These are phyloP conservation scores for Stictonetta naevosa DNA, from an alignment of 2,113 vertebrate genomes.

Conservation along the genomic window DNA sequence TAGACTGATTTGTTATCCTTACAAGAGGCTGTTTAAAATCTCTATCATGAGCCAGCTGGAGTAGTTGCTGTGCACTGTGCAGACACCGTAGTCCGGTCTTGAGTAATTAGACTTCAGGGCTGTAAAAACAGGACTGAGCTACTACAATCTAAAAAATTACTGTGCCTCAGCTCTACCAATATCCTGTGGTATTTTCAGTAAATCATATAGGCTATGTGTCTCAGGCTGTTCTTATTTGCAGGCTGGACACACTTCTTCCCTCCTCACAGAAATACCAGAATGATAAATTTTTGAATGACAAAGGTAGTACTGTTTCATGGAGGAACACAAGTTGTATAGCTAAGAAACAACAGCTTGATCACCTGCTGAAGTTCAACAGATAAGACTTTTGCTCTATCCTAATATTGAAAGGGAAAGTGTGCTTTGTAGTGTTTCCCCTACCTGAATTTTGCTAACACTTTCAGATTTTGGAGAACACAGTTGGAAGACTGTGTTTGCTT, in stretches of 20 bases:
- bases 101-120: background rate
- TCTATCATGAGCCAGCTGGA: background rate
- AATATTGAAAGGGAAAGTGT: background rate
- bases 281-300: background rate
- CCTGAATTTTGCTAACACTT: background rate
- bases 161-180: background rate
- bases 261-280: background rate
- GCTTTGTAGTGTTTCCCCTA: background rate
- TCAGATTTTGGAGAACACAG: background rate
- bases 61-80: background rate
- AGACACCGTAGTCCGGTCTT: background rate
- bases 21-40: background rate
- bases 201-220: background rate
- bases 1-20: background rate
- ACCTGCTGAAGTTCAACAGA: background rate
- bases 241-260: background rate
- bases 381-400: background rate
- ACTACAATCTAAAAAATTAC: background rate
- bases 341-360: background rate
- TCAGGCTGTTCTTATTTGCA: background rate
- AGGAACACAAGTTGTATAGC: background rate
- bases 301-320: background rate
- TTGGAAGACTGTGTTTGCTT: accelerated
- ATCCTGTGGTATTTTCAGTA: background rate
- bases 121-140: background rate